Percentiles rank a stretch among this genome's conserved stretches.
phyloP scores from a whole-genome alignment of 2,797 vertebrate genomes.

The Argyrosomus regius region DNA sequence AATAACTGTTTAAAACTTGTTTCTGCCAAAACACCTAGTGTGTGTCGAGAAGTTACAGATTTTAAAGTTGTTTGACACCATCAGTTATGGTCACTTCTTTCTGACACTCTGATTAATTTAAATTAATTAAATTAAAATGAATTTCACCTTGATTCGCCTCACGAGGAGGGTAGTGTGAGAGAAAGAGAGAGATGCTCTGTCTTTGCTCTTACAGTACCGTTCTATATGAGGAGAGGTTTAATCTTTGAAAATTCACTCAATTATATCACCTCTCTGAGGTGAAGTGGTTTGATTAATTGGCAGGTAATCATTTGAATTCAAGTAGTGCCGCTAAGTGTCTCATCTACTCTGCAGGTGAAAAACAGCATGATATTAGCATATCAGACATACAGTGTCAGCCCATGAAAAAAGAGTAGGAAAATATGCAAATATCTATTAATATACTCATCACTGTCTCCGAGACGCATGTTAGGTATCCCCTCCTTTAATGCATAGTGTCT shows the following conservation, averaged over 20 bases:
- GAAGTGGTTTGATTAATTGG: slow-evolving; percentile 66
- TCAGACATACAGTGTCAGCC: slow-evolving; percentile 14
- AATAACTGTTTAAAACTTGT: not conserved
- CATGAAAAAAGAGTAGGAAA: slow-evolving; percentile 7
- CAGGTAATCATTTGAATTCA: slow-evolving; percentile 62
- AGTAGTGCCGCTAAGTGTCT: slow-evolving; percentile 48
- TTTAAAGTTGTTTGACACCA: slow-evolving; percentile 22
- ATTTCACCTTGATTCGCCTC: slow-evolving; percentile 61
- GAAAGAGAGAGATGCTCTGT: slow-evolving; percentile 5
- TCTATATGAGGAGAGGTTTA: slow-evolving; percentile 36
- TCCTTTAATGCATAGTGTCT: slow-evolving; percentile 2
- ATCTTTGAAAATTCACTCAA: slow-evolving; percentile 43
- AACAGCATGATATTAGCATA: slow-evolving; percentile 34
- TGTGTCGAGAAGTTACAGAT: not conserved
- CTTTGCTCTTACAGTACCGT: slow-evolving; percentile 17
- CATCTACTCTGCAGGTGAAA: slow-evolving; percentile 55
- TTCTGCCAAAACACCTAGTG: not conserved
- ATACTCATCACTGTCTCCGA: slow-evolving; percentile 7
- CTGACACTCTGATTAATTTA: slow-evolving; percentile 38
- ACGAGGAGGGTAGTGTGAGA: slow-evolving; percentile 18
- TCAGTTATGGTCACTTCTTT: not conserved
- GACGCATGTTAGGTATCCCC: slow-evolving; percentile 6
- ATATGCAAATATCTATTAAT: not conserved
- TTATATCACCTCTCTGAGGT: slow-evolving; percentile 50
- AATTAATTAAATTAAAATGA: slow-evolving; percentile 56